Percentiles rank a stretch among this genome's conserved stretches.
These are phyloP conservation scores for Ophraella communa DNA, from an alignment of 2,888 invertebrate species.

Conservation along the genomic window DNA sequence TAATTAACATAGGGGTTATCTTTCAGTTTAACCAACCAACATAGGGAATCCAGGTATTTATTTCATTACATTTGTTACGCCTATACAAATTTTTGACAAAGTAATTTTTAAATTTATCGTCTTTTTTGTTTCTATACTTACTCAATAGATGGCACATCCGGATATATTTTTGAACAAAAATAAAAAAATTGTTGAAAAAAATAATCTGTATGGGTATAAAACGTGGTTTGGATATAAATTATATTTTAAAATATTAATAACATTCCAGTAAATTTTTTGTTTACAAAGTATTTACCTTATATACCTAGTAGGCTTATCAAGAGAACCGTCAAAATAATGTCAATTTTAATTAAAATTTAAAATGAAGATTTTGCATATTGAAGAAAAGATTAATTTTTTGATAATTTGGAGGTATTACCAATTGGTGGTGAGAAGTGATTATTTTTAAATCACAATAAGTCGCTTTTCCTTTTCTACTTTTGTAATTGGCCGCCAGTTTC, in stretches of 20 bases:
- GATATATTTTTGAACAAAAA: background rate
- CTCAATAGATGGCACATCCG: background rate
- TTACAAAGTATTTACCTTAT: background rate
- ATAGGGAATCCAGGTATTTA: no score
- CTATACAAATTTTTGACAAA: no score
- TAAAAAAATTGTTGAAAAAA: background rate
- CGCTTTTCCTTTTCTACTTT: slow-evolving; percentile 54
- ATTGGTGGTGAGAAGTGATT: slow-evolving; percentile 17
- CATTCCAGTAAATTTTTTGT: no score
- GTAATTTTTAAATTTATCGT: no score
- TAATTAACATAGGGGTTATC: no score
- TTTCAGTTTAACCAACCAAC: no score
- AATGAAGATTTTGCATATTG: background rate
- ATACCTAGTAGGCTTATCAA: background rate
- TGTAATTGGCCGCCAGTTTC: slow-evolving; percentile 59
- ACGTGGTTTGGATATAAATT: background rate
- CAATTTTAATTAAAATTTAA: background rate
- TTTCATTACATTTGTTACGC: no score
- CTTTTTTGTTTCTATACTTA: background rate
- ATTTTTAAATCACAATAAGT: slow-evolving; percentile 34
- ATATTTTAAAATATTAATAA: background rate
- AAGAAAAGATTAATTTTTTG: background rate
- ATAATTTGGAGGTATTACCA: background rate
- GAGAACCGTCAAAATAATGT: background rate
- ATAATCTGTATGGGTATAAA: background rate